Conservation (phyloP, 2,113 vertebrate genomes). For the Oxyura jamaicensis region DNA sequence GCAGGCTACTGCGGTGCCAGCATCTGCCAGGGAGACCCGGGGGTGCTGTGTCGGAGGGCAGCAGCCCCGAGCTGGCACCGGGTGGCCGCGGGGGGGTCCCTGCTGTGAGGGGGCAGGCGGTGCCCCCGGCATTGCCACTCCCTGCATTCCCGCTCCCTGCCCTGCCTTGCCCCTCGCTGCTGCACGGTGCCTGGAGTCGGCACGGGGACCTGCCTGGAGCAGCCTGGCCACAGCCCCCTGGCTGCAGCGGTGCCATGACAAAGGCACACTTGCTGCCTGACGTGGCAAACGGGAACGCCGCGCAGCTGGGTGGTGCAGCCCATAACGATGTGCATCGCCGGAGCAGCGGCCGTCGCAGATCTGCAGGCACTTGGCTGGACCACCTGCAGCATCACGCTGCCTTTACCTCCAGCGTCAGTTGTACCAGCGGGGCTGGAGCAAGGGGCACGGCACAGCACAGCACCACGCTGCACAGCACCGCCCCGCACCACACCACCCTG, state of each 20-base stretch:
- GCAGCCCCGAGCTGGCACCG: conserved; percentile 56
- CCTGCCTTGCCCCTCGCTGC: not conserved
- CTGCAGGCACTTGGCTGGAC: not conserved
- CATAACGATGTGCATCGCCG: accelerated
- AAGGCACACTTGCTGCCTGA: not conserved
- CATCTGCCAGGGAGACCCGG: conserved; percentile 85
- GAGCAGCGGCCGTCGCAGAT: not conserved
- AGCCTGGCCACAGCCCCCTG: too few species aligned
- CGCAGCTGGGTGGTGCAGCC: too few species aligned
- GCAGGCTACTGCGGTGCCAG: conserved; percentile 78
- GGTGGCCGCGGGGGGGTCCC: not conserved
- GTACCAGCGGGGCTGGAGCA: not conserved
- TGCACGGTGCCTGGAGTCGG: accelerated
- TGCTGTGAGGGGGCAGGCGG: not conserved
- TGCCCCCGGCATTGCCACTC: not conserved
- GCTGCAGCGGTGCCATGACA: not conserved
- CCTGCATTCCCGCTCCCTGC: not conserved
- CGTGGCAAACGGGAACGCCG: not conserved
- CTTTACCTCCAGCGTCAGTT: accelerated
- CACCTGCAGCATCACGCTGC: not conserved
- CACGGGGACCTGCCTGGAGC: not conserved
- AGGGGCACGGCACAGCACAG: not conserved
- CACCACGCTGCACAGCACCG: not conserved
- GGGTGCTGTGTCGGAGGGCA: conserved; percentile 64
- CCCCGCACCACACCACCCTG: too few species aligned